Evolutionary conservation across 1,140 invertebrate genomes (phyloP).

Genomic region (Atta colombica): DNA sequence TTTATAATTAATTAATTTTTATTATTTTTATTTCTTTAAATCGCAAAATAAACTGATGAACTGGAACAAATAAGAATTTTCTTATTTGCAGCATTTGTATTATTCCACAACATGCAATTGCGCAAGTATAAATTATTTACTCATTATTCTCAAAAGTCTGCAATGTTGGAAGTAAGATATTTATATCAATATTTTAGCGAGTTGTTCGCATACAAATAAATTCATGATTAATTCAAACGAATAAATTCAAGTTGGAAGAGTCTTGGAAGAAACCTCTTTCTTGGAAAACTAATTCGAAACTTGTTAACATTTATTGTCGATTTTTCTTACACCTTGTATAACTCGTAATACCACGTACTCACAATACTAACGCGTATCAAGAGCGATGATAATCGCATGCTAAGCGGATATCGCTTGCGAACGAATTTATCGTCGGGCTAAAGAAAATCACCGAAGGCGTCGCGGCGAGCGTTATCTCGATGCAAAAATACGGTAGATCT

Average conservation of each 20-base stretch:
- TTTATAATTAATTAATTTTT: not conserved
- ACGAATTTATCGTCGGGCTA: conserved; percentile 22
- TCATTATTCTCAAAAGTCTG: not conserved
- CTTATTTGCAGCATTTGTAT: not conserved
- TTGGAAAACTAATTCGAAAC: not conserved
- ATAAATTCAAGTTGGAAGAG: not conserved
- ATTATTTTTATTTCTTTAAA: not conserved
- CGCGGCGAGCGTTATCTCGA: conserved; percentile 17
- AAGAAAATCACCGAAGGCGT: conserved; percentile 3
- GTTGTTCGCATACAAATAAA: not conserved
- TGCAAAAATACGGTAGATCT: conserved; percentile 53
- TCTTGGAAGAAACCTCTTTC: not conserved
- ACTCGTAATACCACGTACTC: not conserved
- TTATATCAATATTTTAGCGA: not conserved
- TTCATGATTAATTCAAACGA: not conserved
- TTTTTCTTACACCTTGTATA: not conserved
- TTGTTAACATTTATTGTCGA: not conserved
- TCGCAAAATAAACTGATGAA: not conserved
- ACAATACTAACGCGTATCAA: not conserved
- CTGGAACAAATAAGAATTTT: not conserved
- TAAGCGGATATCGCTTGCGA: conserved; percentile 25
- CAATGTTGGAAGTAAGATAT: not conserved
- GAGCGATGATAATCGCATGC: conserved; percentile 27
- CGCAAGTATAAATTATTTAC: not conserved
- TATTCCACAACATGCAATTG: not conserved